Conservation (phyloP, 2,113 vertebrate species). For the Ceyx cyanopectus region DNA sequence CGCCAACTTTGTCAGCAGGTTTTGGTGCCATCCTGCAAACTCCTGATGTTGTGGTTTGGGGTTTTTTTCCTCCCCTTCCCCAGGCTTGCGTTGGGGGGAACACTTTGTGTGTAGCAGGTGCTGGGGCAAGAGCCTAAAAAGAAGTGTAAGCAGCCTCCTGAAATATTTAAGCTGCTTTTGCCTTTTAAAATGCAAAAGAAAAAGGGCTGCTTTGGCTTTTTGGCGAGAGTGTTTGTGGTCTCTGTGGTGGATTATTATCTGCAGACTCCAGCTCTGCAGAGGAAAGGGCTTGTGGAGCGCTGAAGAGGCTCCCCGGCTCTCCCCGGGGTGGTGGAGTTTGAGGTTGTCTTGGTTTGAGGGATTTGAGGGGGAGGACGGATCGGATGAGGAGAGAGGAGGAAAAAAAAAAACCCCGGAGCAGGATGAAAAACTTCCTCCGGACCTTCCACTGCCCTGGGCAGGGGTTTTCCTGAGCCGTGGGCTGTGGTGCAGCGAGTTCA, state of each 20-base stretch:
- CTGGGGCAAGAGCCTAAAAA: neutral
- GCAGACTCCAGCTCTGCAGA: neutral
- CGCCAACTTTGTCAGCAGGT: neutral
- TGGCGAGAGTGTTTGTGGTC: neutral
- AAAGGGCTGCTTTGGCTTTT: neutral
- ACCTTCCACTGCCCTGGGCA: accelerated
- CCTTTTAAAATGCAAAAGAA: neutral
- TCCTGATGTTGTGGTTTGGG: neutral
- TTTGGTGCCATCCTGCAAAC: neutral
- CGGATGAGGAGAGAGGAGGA: neutral
- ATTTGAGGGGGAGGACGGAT: neutral
- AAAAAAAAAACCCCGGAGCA: accelerated
- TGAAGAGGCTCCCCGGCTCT: neutral
- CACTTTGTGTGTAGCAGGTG: neutral
- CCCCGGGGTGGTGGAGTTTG: accelerated
- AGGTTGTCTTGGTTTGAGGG: no score
- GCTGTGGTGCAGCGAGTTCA: accelerated
- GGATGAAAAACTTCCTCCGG: neutral
- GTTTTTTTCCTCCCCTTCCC: neutral
- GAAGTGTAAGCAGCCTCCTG: neutral
- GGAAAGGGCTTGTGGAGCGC: neutral
- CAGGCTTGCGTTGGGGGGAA: neutral
- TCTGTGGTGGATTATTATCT: neutral
- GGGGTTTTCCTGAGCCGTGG: neutral
- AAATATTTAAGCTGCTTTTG: neutral